Conservation (phyloP, 2,888 invertebrate species). For the Homarus gammarus region DNA sequence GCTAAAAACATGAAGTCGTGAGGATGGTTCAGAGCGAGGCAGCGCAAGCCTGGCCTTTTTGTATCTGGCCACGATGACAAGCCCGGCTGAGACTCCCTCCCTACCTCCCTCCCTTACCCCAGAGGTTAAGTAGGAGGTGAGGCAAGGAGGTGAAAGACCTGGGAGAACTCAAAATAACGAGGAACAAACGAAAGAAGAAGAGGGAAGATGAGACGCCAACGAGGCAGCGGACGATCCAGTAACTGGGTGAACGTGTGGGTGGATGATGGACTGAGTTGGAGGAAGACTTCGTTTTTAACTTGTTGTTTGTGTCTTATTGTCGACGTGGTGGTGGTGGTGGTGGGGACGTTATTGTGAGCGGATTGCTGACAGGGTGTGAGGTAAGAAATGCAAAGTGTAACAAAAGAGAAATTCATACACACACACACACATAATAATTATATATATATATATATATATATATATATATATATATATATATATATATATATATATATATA, state of each 20-base stretch:
- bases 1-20: conserved; percentile 30
- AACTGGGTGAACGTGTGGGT: background rate
- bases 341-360: too few species aligned
- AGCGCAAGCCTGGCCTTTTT: background rate
- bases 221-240: background rate
- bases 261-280: too few species aligned
- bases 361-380: too few species aligned
- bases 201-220: background rate
- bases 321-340: too few species aligned
- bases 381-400: background rate
- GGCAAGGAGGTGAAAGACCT: background rate
- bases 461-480: conserved; percentile 26
- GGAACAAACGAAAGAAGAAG: background rate
- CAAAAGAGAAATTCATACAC: too few species aligned
- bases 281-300: too few species aligned
- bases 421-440: too few species aligned
- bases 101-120: background rate
- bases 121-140: background rate
- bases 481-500: conserved; percentile 4
- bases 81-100: background rate
- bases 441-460: background rate
- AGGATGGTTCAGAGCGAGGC: conserved; percentile 1
- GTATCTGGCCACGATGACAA: background rate
- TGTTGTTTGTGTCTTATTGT: too few species aligned
- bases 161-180: too few species aligned